Evolutionary conservation across 2,113 vertebrate genomes (phyloP).

Genomic region (Mus spicilegus): DNA sequence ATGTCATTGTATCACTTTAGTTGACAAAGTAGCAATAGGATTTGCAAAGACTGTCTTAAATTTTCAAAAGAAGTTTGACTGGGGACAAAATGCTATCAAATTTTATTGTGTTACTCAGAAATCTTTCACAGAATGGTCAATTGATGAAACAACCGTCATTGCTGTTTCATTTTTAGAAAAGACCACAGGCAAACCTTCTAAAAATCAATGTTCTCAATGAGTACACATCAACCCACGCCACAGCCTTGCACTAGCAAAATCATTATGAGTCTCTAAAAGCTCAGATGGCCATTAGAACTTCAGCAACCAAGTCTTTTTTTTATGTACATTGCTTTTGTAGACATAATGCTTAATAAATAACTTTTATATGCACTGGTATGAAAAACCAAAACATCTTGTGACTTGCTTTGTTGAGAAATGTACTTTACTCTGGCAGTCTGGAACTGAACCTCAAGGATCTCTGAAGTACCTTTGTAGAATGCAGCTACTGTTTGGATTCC

Average conservation of each 20-base stretch:
- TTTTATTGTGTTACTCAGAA: neutral
- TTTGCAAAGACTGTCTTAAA: neutral
- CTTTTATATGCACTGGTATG: neutral
- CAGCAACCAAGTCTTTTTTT: neutral
- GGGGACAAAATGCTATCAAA: neutral
- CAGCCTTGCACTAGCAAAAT: neutral
- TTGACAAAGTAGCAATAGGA: neutral
- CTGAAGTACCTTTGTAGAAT: neutral
- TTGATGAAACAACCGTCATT: neutral
- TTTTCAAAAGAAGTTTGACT: neutral
- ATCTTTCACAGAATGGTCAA: neutral
- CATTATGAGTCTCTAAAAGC: neutral
- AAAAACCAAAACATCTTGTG: neutral
- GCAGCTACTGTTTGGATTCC: neutral
- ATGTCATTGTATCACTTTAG: neutral
- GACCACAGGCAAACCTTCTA: neutral
- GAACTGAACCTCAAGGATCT: neutral
- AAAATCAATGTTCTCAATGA: neutral
- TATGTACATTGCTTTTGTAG: neutral
- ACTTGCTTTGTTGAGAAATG: neutral
- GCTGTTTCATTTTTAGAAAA: neutral
- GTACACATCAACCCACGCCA: neutral
- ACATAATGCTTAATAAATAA: neutral
- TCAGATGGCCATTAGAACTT: neutral
- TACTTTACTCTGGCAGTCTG: neutral